A percentile compares a stretch with the other conserved stretches of the same genome.
Conservation (phyloP, 2,113 vertebrate genomes). For the Tangachromis dhanisi region DNA sequence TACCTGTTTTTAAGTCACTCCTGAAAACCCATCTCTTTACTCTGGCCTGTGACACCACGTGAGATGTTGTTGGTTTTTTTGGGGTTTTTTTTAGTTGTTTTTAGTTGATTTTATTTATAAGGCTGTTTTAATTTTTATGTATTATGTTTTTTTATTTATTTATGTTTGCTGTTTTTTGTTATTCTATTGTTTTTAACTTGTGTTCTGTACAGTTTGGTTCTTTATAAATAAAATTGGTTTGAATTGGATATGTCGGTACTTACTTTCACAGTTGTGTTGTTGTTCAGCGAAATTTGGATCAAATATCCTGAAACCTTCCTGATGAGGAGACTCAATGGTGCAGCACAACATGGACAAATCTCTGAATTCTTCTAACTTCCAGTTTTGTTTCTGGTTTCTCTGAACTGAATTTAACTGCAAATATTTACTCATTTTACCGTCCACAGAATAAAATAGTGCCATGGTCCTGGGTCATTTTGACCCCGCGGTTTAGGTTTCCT, state of each 20-base stretch:
- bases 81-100: fast-evolving
- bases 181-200: background rate
- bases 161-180: background rate
- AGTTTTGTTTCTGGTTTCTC: background rate
- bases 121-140: background rate
- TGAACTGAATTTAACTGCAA: background rate
- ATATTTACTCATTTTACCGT: background rate
- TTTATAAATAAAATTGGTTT: background rate
- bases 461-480: background rate
- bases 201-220: background rate
- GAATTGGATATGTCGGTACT: fast-evolving
- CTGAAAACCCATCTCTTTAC: background rate
- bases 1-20: background rate
- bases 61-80: background rate
- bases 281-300: background rate
- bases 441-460: background rate
- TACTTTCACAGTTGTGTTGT: background rate
- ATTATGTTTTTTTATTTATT: background rate
- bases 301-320: background rate
- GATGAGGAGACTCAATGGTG: background rate
- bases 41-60: background rate
- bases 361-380: background rate
- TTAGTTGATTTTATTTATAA: fast-evolving
- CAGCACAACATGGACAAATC: background rate
- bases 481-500: background rate